Conservation (phyloP, 1,140 invertebrate species). For the Rhynchophorus ferrugineus region DNA sequence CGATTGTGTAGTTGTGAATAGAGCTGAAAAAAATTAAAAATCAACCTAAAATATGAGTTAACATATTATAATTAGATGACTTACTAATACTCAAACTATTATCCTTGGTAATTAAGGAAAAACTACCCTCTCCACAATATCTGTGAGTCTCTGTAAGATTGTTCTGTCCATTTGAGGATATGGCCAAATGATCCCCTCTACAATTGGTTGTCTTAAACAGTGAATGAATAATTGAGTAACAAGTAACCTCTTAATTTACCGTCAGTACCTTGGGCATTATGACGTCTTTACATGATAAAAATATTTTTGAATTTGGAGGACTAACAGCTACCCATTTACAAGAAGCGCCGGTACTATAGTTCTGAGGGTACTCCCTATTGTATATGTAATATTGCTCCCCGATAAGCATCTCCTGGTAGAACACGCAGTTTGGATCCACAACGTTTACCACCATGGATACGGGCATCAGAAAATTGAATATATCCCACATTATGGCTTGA, state of each 20-base stretch:
- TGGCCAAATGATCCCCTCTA: constrained; percentile 41
- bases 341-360: constrained; percentile 37
- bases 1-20: constrained; percentile 19
- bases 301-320: constrained; percentile 39
- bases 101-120: constrained; percentile 41
- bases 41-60: neutral
- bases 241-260: constrained; percentile 24
- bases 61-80: neutral
- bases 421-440: constrained; percentile 28
- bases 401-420: constrained; percentile 30
- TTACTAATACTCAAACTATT: constrained; percentile 44
- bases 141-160: constrained; percentile 39
- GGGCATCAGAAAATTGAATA: constrained; percentile 26
- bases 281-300: constrained; percentile 36
- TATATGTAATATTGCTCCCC: constrained; percentile 43
- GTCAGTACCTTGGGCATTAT: constrained; percentile 46
- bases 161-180: constrained; percentile 44
- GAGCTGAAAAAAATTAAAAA: constrained; percentile 3
- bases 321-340: constrained; percentile 48
- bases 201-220: constrained; percentile 31
- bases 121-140: constrained; percentile 47
- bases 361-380: constrained; percentile 44
- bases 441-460: constrained; percentile 15
- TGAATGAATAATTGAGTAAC: neutral
- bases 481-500: constrained; percentile 17